Base-by-base conservation (phyloP, 2,888 invertebrate species). In the Leptothorax acervorum region DNA sequence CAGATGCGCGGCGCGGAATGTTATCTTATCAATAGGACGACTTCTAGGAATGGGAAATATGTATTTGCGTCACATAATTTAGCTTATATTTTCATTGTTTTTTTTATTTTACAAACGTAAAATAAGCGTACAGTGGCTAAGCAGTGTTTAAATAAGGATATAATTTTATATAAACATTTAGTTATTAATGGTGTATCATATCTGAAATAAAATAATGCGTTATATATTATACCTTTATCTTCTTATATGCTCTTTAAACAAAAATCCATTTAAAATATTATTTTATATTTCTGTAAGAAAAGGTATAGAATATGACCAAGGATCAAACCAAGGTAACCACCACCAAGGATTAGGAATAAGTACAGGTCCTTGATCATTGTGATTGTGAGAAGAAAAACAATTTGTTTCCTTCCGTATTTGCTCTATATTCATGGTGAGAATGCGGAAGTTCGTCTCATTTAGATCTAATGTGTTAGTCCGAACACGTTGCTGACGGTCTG, bases 301-400 rank as follows among this genome's bases (percentile, higher is more conserved):
- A 51, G 18, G 3, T 23, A 23, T 23, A 23, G 23, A 23, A 23
- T 0, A 23, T 23, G 23, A 0, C 23, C 23, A 23, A 23, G 23
- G 23, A 23, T 23, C 23, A 51, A 12, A 18, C 18, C 5, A 51
- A 51, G 1, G 18, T 51, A 35, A 23, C 23, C 23, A 23, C 23
- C 23, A 35, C 18, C 11, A 51, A 51, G 5, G 5, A 18, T 5
- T 18, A 35, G 6, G 4, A 35, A 35, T 4, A 35, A 35, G 0
- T 35, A 6, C 35, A 35, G 6, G 35, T 6, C 6, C 6, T 6
- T 35, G 0, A 6, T 6, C 0, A 35, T 6, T 35, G 35, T 3
- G 4, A 35, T 81, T 51, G 91, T 65, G 31, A 23, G 60, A 93
- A 51, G 31, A 92, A 42, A 35, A 68, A 78, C 31, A 68, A 35